Base-by-base conservation (phyloP, 2,888 invertebrate genomes). In the Drosophila infuscata region DNA sequence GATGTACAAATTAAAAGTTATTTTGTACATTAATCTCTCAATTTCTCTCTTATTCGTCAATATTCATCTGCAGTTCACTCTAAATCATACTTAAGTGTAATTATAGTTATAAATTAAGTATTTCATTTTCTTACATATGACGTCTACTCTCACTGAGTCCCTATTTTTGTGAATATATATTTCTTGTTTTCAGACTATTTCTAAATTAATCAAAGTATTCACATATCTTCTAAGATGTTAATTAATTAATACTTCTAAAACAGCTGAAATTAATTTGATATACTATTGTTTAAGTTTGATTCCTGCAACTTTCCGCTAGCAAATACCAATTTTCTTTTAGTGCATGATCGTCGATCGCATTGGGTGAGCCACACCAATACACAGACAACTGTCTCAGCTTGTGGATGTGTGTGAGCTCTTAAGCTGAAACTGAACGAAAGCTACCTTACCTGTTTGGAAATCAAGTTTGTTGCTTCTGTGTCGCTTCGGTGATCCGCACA, bases 391-490 rank as follows among this genome's bases (percentile, higher is more conserved):
- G 52, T 4, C 65, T 17, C 46, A 43, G 43, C 29, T 52, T 72
- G 48, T n/a, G 41, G 29, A 33, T 63, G 72, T 80, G 84, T 82
- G 70, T 68, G 78, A 60, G 67, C 77, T 78, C 74, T 72, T 64
- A 64, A 62, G 72, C 73, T 79, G 65, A 77, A 88, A 85, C 88
- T 88, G 88, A 86, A 88, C 85, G 88, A 86, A 86, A 86, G 88
- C 85, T 81, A 71, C 88, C 79, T 86, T 86, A 88, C 85, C 85
- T 81, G 85, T 86, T 86, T 88, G 79, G 81, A 81, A 89, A 87
- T 88, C 87, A 88, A 88, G 87, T 88, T 88, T 88, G 87, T 73
- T 81, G 87, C 89, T 89, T 87, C 87, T 88, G 87, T 88, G 89
- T 88, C 87, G 89, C 87, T 88, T 71, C 84, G 87, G 81, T 84